Conservation (phyloP, 2,113 vertebrate genomes). For the Lipotes vexillifer region DNA sequence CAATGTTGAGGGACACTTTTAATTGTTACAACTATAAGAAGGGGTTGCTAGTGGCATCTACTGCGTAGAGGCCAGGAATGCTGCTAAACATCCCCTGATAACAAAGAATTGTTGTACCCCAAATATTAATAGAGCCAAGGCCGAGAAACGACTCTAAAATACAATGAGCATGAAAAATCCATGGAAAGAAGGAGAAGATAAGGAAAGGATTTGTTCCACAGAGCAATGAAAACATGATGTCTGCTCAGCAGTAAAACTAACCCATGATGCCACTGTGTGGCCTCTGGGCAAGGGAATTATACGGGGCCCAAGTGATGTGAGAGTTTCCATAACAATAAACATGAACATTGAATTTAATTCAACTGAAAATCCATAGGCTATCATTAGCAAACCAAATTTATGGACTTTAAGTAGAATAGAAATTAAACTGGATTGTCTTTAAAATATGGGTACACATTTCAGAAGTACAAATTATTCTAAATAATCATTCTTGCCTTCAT, state of each 20-base stretch:
- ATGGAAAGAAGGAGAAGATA: not conserved
- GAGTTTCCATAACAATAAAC: not conserved
- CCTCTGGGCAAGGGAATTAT: not conserved
- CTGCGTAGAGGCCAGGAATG: not conserved
- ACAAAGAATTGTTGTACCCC: not conserved
- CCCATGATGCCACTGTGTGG: not conserved
- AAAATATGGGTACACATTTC: not conserved
- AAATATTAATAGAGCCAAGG: not conserved
- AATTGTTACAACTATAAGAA: not conserved
- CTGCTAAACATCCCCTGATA: not conserved
- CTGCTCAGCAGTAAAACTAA: not conserved
- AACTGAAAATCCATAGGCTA: not conserved
- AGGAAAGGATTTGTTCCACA: not conserved
- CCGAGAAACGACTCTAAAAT: not conserved
- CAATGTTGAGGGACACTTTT: not conserved
- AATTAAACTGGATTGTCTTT: not conserved
- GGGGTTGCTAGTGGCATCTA: not conserved
- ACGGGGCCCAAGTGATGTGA: not conserved
- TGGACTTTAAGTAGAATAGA: not conserved
- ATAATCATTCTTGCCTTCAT: not conserved
- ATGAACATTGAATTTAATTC: not conserved
- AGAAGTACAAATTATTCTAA: not conserved
- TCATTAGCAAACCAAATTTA: not conserved
- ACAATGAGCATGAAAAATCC: not conserved
- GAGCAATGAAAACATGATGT: not conserved